These are phyloP conservation scores for Diorhabda carinulata DNA, from an alignment of 1,140 invertebrate genomes.

Conservation along the genomic window DNA sequence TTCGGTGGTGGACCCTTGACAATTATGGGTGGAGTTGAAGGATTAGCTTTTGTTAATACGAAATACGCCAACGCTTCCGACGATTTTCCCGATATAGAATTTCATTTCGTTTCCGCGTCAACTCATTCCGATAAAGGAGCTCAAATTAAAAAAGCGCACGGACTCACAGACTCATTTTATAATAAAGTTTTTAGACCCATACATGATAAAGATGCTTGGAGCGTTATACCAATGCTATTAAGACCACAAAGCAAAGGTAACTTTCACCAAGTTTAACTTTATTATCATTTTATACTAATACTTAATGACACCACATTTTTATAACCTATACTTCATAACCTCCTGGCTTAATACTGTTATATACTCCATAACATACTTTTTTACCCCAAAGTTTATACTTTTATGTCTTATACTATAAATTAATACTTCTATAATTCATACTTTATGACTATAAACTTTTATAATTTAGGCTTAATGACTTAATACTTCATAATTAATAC, in stretches of 20 bases:
- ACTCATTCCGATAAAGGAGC: slow-evolving; percentile 83
- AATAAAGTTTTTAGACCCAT: slow-evolving; percentile 68
- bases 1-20: slow-evolving; percentile 80
- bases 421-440: no score
- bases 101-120: slow-evolving; percentile 88
- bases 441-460: no score
- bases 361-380: no score
- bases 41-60: slow-evolving; percentile 84
- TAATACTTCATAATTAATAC: no score
- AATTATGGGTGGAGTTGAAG: slow-evolving; percentile 86
- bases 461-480: no score
- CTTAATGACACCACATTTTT: no score
- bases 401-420: no score
- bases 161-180: slow-evolving; percentile 69
- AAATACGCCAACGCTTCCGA: slow-evolving; percentile 79
- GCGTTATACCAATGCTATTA: slow-evolving; percentile 79
- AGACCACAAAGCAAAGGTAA: slow-evolving; percentile 74
- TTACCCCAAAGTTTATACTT: no score
- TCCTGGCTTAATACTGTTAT: no score
- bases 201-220: slow-evolving; percentile 76
- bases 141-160: slow-evolving; percentile 78
- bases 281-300: no score
- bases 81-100: slow-evolving; percentile 88
- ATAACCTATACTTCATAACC: no score
- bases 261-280: no score